Base-by-base conservation (phyloP, 2,888 invertebrate genomes). In the Crossocerus cetratus region DNA sequence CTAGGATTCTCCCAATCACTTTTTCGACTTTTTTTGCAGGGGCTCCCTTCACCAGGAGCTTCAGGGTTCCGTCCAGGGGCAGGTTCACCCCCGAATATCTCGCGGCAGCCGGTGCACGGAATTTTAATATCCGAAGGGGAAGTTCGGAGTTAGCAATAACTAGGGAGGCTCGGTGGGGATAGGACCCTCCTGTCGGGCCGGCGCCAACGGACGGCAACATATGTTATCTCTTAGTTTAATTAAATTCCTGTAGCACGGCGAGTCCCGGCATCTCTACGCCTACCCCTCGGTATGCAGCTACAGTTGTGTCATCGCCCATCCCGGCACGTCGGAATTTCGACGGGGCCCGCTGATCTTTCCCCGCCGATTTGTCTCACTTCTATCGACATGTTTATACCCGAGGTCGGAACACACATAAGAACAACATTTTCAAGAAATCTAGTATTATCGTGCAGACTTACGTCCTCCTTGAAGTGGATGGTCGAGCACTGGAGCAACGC, bases 401-500 rank as follows among this genome's bases (percentile, higher is more conserved):
- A 14, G 16, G 11, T 16, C 42, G 2, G 21, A 21, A 11, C 13
- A 21, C n/a, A 43, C 32, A n/a, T n/a, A 16, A 16, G 16, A 14
- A 2, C 49, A 16, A 49, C 0, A 49, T 16, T 49, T n/a, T 14
- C 14, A 49, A 49, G 32, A 16, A 49, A 49, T 49, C 11, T 49
- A 49, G 11, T 4, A 32, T 4, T 32, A 4, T 32, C 11, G n/a
- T n/a, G n/a, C n/a, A 14, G 21, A 87, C 96, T 94, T 91, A 99
- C 99, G 91, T 98, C 96, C 90, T 98, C 96, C 90, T 96, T 97
- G 92, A 99, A 97, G 90, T 99, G 97, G 81, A 99, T 96, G 2
- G 98, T 98, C 69, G 98, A 99, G 91, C 99, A 99, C 88, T 99
- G 99, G 59, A 99, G 93, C 62, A 98, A 92, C 0, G 97, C 96